phyloP scores from a whole-genome alignment of 2,888 invertebrate genomes.

The Napeogenes sylphis region DNA sequence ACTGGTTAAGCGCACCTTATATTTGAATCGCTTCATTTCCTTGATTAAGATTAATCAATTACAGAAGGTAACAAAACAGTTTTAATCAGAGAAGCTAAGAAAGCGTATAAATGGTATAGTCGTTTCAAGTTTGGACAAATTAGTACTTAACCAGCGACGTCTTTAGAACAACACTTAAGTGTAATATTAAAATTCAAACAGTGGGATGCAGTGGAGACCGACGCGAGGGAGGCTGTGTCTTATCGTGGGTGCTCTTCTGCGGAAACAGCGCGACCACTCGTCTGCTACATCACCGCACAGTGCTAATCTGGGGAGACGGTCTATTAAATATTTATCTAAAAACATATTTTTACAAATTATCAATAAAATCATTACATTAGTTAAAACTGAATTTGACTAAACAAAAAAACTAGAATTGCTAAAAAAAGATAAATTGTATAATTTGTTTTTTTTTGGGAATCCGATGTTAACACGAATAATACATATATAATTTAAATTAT shows the following conservation, averaged over 20 bases:
- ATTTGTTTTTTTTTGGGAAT: too few relatives aligned
- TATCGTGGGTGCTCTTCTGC: constrained; percentile 62
- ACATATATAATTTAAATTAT: not conserved
- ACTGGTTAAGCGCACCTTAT: not conserved
- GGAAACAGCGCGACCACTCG: constrained; percentile 69
- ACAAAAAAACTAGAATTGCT: too few relatives aligned
- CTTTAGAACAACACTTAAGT: constrained; percentile 73
- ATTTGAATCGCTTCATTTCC: not conserved
- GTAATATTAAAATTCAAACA: constrained; percentile 75
- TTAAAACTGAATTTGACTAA: not conserved
- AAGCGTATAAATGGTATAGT: constrained; percentile 48
- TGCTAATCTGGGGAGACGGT: constrained; percentile 37
- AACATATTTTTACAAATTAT: not conserved
- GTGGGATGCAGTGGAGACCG: constrained; percentile 44
- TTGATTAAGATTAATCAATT: constrained; percentile 4
- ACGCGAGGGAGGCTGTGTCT: constrained; percentile 45
- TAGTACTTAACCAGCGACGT: constrained; percentile 67
- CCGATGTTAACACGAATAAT: not conserved
- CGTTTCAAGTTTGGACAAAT: constrained; percentile 67
- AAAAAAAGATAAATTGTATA: too few relatives aligned
- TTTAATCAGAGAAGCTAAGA: constrained; percentile 15
- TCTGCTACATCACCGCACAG: constrained; percentile 35
- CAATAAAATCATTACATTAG: not conserved
- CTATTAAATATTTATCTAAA: constrained; percentile 2
- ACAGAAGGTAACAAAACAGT: constrained; percentile 1